phyloP scores from a whole-genome alignment of 64 coral and sea anemone genomes.

The Orbicella faveolata region DNA sequence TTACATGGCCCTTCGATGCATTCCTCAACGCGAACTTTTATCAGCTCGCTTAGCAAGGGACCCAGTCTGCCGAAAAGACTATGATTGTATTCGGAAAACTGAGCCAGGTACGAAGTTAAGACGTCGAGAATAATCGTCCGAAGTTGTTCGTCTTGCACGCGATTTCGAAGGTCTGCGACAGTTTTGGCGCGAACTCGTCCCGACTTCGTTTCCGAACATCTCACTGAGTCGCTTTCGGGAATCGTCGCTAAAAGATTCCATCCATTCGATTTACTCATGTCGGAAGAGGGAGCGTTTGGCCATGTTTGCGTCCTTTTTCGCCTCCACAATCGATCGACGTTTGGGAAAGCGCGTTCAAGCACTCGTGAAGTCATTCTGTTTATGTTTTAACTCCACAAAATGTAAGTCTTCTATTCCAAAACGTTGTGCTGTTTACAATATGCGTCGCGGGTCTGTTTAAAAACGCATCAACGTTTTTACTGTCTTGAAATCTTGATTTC shows the following conservation, averaged over 20 bases:
- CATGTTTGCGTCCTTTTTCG: conserved; percentile 39
- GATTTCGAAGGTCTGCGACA: not conserved
- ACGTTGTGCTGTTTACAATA: not conserved
- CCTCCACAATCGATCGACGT: conserved; percentile 7
- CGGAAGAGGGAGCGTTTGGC: not conserved
- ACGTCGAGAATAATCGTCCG: conserved; percentile 58
- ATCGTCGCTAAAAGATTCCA: conserved; percentile 36
- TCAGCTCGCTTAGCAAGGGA: conserved; percentile 66
- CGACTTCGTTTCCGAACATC: not conserved
- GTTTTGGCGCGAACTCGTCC: not conserved
- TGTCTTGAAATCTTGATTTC: not conserved
- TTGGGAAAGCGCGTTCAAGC: not conserved
- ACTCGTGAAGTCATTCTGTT: conserved; percentile 26
- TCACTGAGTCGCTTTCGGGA: conserved; percentile 47
- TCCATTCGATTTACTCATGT: not conserved
- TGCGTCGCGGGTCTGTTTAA: not conserved
- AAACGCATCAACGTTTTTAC: not conserved
- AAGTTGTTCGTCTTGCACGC: conserved; percentile 63
- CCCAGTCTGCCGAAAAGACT: conserved; percentile 44
- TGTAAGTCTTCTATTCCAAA: not conserved
- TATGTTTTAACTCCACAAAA: too few relatives aligned
- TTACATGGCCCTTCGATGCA: conserved; percentile 53
- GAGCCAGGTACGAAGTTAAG: conserved; percentile 54
- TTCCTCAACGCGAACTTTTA: conserved; percentile 59
- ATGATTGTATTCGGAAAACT: conserved; percentile 70